Conservation (phyloP, 2,113 vertebrate genomes). For the Pavo muticus region DNA sequence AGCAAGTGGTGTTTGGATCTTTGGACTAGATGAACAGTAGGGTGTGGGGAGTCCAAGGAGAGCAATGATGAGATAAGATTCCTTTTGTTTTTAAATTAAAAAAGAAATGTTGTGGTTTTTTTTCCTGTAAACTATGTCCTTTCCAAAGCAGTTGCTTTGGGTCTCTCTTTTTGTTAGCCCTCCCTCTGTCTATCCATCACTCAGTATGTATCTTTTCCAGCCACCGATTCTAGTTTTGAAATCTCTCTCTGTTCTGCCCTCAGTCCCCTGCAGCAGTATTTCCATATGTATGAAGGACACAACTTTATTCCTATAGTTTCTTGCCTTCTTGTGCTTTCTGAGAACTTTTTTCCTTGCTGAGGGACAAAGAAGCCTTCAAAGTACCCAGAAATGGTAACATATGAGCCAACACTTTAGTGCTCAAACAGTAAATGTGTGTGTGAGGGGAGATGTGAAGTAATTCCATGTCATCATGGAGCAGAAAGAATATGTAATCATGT, state of each 20-base stretch:
- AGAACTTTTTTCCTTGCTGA: neutral
- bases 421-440: neutral
- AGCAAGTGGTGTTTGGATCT: neutral
- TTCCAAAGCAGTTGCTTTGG: neutral
- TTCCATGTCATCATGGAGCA: neutral
- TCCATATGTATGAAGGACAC: neutral
- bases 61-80: neutral
- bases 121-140: neutral
- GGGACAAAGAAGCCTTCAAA: neutral
- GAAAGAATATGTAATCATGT: neutral
- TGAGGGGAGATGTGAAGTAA: neutral
- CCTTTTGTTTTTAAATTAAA: neutral
- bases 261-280: neutral
- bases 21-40: neutral
- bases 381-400: neutral
- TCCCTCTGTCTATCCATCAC: neutral
- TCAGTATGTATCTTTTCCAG: neutral
- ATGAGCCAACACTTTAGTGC: neutral
- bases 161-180: neutral
- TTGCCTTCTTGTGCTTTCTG: neutral
- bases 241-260: neutral
- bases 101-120: neutral
- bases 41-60: neutral
- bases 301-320: neutral
- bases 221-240: neutral